phyloP scores from a whole-genome alignment of 2,888 invertebrate genomes.

The Lysandra coridon region DNA sequence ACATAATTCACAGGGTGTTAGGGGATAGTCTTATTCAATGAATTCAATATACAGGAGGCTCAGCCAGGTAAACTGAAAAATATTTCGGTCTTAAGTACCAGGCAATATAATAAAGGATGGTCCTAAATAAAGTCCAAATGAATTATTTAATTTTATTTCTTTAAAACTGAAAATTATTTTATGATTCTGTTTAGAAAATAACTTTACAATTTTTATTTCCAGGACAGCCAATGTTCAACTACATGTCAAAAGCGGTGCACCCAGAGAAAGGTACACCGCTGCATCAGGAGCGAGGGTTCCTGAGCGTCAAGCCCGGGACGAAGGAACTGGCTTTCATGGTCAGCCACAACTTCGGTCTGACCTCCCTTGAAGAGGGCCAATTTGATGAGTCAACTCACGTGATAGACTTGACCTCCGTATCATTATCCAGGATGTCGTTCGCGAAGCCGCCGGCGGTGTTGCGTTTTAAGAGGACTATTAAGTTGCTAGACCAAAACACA shows the following conservation, averaged over 20 bases:
- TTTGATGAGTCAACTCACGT: constrained; percentile 67
- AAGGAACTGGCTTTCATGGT: constrained; percentile 76
- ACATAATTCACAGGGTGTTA: too few species aligned
- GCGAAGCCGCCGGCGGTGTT: constrained; percentile 77
- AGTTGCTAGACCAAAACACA: constrained; percentile 51
- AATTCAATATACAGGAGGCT: too few species aligned
- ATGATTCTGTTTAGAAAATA: not conserved
- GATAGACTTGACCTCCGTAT: constrained; percentile 67
- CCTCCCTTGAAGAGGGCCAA: constrained; percentile 80
- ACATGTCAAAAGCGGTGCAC: constrained; percentile 73
- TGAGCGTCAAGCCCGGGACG: constrained; percentile 79
- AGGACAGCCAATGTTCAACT: constrained; percentile 83
- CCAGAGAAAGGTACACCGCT: constrained; percentile 77
- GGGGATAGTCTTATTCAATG: too few species aligned
- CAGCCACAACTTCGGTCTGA: constrained; percentile 83
- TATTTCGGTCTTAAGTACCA: too few species aligned
- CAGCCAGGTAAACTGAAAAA: too few species aligned
- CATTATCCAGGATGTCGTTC: constrained; percentile 72
- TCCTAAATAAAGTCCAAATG: too few species aligned
- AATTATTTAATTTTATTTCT: too few species aligned
- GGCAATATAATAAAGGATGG: too few species aligned
- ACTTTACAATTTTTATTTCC: constrained; percentile 40
- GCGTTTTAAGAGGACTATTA: constrained; percentile 66
- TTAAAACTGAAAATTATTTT: too few species aligned
- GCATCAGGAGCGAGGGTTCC: constrained; percentile 83